These are phyloP conservation scores for Epinephelus coioides DNA, from an alignment of 2,797 vertebrate species.

Conservation along the genomic window DNA sequence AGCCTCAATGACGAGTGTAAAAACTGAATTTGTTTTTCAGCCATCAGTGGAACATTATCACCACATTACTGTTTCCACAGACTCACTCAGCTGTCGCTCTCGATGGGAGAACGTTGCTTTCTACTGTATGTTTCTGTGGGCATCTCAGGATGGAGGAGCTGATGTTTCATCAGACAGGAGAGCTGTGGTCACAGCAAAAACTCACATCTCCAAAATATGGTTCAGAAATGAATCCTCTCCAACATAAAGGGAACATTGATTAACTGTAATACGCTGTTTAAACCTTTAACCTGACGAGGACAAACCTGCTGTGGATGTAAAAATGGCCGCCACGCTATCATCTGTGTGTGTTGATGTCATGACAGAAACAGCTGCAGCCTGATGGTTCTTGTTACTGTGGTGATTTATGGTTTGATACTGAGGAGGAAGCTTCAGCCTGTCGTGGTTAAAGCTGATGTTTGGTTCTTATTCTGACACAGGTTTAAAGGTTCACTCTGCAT, in stretches of 20 bases:
- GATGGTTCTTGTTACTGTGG: neutral
- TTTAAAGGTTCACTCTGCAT: too few species aligned
- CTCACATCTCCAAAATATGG: neutral
- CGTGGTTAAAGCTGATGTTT: constrained; percentile 6
- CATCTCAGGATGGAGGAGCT: constrained; percentile 5
- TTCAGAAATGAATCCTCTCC: constrained; percentile 5
- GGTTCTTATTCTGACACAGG: neutral
- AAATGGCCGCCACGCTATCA: too few species aligned
- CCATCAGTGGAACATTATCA: constrained; percentile 36
- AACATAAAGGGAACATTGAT: too few species aligned
- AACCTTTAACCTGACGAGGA: neutral
- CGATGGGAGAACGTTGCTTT: constrained; percentile 74
- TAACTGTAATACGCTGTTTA: too few species aligned
- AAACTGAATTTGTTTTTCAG: constrained; percentile 59
- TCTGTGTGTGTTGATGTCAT: constrained; percentile 1
- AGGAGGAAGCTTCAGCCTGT: neutral
- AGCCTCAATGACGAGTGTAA: constrained; percentile 15
- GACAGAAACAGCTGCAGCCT: constrained; percentile 31
- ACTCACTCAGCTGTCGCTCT: constrained; percentile 35
- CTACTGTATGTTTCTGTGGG: constrained; percentile 26
- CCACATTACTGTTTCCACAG: constrained; percentile 34
- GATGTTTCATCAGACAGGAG: constrained; percentile 3
- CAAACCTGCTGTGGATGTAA: neutral
- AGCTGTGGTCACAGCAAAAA: neutral
- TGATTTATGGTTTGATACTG: neutral